These are phyloP conservation scores for Hyperopisus bebe DNA, from an alignment of 2,113 vertebrate species.

Conservation along the genomic window DNA sequence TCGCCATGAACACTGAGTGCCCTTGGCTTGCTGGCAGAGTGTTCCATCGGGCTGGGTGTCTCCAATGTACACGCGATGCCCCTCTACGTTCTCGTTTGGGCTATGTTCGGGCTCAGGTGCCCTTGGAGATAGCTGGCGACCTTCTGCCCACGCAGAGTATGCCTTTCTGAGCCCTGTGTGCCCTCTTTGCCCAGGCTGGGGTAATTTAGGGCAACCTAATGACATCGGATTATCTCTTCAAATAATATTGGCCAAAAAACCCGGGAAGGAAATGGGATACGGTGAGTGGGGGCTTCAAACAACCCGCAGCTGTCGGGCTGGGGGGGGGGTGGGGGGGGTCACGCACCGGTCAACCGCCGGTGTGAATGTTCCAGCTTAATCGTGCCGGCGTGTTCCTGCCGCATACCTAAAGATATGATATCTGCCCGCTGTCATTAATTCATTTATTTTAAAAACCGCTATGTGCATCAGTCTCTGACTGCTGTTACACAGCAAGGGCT, in stretches of 20 bases:
- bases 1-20: background rate
- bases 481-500: background rate
- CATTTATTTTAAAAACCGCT: background rate
- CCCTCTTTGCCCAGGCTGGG: conserved; percentile 11
- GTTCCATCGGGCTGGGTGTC: background rate
- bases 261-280: conserved; percentile 62
- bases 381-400: background rate
- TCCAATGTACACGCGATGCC: background rate
- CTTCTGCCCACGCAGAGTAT: background rate
- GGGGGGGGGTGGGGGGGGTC: conserved; percentile 47
- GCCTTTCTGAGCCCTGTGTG: background rate
- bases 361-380: conserved; percentile 45
- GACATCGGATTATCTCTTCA: conserved; percentile 34
- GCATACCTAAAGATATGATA: background rate
- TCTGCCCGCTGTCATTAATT: background rate
- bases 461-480: background rate
- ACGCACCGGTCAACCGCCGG: conserved; percentile 60
- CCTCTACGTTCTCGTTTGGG: background rate
- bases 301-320: conserved; percentile 60
- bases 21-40: background rate
- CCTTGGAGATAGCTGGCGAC: background rate
- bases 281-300: conserved; percentile 62
- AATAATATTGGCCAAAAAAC: conserved; percentile 54
- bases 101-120: background rate
- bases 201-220: conserved; percentile 31